Conservation (phyloP, 1,140 invertebrate species). For the Drosophila repleta region DNA sequence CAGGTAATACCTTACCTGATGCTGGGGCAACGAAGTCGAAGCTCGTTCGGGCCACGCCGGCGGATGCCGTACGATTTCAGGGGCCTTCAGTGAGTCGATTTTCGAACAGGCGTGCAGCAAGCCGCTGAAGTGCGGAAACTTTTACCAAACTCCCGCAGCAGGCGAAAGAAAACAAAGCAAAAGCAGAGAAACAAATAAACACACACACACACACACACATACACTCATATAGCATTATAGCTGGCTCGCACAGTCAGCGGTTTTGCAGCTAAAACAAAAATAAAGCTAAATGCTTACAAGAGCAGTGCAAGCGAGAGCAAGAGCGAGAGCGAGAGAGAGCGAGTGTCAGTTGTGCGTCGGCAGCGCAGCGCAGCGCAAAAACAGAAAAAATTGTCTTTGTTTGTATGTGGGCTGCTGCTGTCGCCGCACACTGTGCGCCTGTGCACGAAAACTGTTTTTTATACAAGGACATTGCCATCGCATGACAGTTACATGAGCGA, state of each 20-base stretch:
- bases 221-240: no score
- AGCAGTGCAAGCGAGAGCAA: not conserved
- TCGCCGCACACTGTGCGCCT: slow-evolving; percentile 58
- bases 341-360: not conserved
- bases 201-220: slow-evolving; percentile 1
- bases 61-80: slow-evolving; percentile 67
- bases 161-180: not conserved
- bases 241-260: slow-evolving; percentile 18
- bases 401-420: slow-evolving; percentile 22
- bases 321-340: not conserved
- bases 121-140: slow-evolving; percentile 5
- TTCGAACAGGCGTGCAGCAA: slow-evolving; percentile 69
- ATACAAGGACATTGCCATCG: slow-evolving; percentile 82
- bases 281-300: slow-evolving; percentile 21
- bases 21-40: slow-evolving; percentile 32
- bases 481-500: slow-evolving; percentile 28
- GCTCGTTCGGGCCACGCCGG: slow-evolving; percentile 31
- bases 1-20: no score
- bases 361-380: slow-evolving; percentile 1
- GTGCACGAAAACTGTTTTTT: slow-evolving; percentile 77
- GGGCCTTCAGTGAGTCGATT: slow-evolving; percentile 82
- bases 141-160: slow-evolving; percentile 49
- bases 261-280: slow-evolving; percentile 30
- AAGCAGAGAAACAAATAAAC: not conserved
- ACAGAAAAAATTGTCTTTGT: slow-evolving; percentile 4